Base-by-base conservation (phyloP, 2,888 invertebrate genomes). In the Himalopsyche anomala region DNA sequence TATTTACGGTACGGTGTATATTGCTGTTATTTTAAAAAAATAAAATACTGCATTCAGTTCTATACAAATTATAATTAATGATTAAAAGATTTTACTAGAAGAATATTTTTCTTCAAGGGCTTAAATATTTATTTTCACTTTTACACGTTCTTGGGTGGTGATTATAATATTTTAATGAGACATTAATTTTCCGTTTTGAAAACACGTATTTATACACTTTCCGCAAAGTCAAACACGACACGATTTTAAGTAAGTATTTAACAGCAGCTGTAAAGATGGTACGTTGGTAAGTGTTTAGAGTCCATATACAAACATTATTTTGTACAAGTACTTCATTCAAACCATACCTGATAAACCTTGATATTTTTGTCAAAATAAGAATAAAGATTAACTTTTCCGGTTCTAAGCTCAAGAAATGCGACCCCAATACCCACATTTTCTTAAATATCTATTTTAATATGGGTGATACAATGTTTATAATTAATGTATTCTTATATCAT, bases 151-250 rank as follows among this genome's bases (percentile, higher is more conserved):
- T 69, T 28, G 28, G 3, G 69, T 69, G 69, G 36, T 28, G 69
- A 69, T 69, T 69, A 69, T 69, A 69, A 69, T 69, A 28, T 69
- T 69, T 69, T 69, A 69, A 69, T 69, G 69, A 69, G 69, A 69
- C 69, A 69, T 69, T 69, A 69, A 74, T 74, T 74, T 74, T 74
- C 38, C 38, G 74, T 74, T 74, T 74, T 36, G 15, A 74, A 74
- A 74, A 74, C 74, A 36, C 36, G 36, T 74, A 38, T 36, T 74
- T 74, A 74, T 74, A 74, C 74, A 38, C 74, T 74, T 74, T 74
- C 74, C 74, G 38, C 38, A 74, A 38, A 74, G 74, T 38, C 74
- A 36, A 74, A 74, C 38, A 74, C 74, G 74, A 74, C 74, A 74
- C 38, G 74, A 74, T 74, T 74, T 74, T 36, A 74, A 36, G 36